Conservation (phyloP, 1,140 invertebrate genomes). For the Drosophila bocki region DNA sequence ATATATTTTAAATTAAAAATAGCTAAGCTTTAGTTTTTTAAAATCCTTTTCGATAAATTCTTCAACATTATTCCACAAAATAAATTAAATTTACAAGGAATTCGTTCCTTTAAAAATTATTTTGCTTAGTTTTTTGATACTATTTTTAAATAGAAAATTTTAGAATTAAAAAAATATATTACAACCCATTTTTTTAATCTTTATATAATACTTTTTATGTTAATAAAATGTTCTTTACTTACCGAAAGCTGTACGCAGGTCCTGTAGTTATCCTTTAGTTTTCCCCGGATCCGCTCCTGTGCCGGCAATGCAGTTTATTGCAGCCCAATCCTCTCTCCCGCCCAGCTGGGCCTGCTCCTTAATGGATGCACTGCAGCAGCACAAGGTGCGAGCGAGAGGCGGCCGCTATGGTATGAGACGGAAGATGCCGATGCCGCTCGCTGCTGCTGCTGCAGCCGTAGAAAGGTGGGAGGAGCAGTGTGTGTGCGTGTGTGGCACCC, state of each 20-base stretch:
- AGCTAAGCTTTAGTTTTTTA: too few relatives aligned
- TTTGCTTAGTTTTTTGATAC: too few relatives aligned
- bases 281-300: not conserved
- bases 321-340: not conserved
- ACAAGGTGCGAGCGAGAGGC: slow-evolving; percentile 49
- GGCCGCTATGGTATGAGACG: slow-evolving; percentile 48
- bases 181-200: too few relatives aligned
- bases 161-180: too few relatives aligned
- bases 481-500: slow-evolving; percentile 22
- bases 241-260: not conserved
- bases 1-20: too few relatives aligned
- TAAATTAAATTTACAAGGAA: too few relatives aligned
- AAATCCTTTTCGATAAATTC: too few relatives aligned
- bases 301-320: slow-evolving; percentile 16
- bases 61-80: too few relatives aligned
- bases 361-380: not conserved
- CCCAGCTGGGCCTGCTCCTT: not conserved
- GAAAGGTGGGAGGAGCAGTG: slow-evolving; percentile 30
- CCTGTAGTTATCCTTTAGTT: not conserved
- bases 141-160: too few relatives aligned
- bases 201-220: too few relatives aligned
- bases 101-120: too few relatives aligned
- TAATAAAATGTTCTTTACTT: not conserved
- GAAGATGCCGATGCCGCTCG: slow-evolving; percentile 31
- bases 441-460: not conserved